Evolutionary conservation across 1,140 invertebrate genomes (phyloP).

Genomic region (Dufourea novaeangliae): DNA sequence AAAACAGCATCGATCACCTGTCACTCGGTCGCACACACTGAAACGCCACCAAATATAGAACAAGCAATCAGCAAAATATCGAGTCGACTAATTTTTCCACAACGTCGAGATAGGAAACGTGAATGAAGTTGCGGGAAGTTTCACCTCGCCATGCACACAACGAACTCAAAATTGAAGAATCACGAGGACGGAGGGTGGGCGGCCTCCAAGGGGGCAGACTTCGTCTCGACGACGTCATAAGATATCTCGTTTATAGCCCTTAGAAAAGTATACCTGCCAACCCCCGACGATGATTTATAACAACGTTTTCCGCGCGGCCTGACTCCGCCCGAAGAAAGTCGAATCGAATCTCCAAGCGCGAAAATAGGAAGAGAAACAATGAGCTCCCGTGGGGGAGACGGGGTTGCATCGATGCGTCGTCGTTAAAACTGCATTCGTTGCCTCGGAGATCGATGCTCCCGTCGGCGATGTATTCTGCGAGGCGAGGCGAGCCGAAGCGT

Average conservation of each 20-base stretch:
- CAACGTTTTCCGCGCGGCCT: background rate
- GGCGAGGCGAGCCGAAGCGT: background rate
- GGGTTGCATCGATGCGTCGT: conserved; percentile 46
- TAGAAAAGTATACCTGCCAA: background rate
- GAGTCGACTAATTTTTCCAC: background rate
- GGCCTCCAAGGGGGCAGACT: too few species aligned
- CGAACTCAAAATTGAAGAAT: too few species aligned
- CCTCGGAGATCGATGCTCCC: conserved; percentile 44
- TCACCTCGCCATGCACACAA: too few species aligned
- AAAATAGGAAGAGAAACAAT: background rate
- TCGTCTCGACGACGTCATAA: background rate
- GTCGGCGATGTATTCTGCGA: conserved; percentile 18
- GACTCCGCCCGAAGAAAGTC: background rate
- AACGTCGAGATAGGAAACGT: too few species aligned
- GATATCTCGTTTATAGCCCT: background rate
- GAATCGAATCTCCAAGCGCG: background rate
- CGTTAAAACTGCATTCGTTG: conserved; percentile 53
- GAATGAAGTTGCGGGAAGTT: too few species aligned
- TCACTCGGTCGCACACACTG: background rate
- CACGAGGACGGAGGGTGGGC: too few species aligned
- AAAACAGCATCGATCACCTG: background rate
- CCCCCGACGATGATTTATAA: background rate
- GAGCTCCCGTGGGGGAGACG: background rate
- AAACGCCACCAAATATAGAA: background rate
- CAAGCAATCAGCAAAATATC: background rate